These are phyloP conservation scores for Brachystomella parvula DNA, from an alignment of 1,140 invertebrate species.

Conservation along the genomic window DNA sequence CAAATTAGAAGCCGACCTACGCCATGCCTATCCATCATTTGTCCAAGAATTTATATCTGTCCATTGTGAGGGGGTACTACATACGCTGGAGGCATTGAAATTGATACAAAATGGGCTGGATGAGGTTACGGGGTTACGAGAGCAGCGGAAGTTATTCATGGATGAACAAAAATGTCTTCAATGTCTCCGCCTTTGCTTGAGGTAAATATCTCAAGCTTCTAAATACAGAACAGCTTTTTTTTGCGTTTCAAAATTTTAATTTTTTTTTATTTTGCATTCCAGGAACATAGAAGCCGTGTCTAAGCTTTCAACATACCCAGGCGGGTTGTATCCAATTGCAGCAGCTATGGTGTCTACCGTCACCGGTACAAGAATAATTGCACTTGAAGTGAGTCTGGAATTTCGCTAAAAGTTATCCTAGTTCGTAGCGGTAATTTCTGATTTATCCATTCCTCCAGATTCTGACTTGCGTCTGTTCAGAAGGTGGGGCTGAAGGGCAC, in stretches of 20 bases:
- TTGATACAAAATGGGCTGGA: conserved; percentile 57
- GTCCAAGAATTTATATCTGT: conserved; percentile 79
- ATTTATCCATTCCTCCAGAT: conserved; percentile 16
- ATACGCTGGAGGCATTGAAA: conserved; percentile 72
- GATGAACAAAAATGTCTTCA: conserved; percentile 84
- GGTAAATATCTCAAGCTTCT: conserved; percentile 46
- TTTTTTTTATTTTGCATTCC: not conserved
- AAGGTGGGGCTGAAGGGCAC: conserved; percentile 31
- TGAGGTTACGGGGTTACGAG: conserved; percentile 33
- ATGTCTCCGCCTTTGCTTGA: conserved; percentile 61
- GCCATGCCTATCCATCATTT: conserved; percentile 55
- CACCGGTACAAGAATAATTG: conserved; percentile 68
- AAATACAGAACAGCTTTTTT: not conserved
- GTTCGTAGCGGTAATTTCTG: not conserved
- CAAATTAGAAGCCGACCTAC: conserved; percentile 73
- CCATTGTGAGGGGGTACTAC: conserved; percentile 69
- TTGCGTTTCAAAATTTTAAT: not conserved
- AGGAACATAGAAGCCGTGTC: conserved; percentile 59
- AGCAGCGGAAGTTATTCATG: conserved; percentile 57
- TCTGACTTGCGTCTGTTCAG: conserved; percentile 26
- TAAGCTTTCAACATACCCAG: conserved; percentile 63
- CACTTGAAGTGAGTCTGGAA: conserved; percentile 61
- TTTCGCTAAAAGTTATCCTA: not conserved
- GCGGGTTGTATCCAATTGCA: conserved; percentile 75
- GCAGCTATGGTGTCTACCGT: conserved; percentile 63